Percentiles rank a stretch among this genome's conserved stretches.
phyloP scores from a whole-genome alignment of 2,113 vertebrate species.

The Ovibos moschatus region DNA sequence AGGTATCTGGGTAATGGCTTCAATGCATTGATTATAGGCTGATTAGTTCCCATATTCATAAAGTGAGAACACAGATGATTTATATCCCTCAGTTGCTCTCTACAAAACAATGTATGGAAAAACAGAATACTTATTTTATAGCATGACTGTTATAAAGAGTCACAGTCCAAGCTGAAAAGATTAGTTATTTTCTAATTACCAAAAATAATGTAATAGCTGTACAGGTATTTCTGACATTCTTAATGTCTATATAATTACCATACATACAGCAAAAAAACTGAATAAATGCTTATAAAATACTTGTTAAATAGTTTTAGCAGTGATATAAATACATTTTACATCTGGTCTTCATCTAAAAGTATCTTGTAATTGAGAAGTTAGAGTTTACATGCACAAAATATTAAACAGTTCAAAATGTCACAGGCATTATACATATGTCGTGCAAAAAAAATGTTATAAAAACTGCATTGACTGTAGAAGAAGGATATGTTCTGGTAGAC shows the following conservation, averaged over 20 bases:
- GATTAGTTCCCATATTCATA: background rate
- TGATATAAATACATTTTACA: background rate
- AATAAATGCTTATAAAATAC: background rate
- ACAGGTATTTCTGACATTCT: background rate
- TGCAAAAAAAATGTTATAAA: background rate
- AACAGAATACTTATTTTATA: background rate
- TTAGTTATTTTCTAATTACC: background rate
- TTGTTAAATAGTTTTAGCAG: background rate
- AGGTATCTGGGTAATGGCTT: background rate
- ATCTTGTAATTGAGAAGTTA: conserved; percentile 14
- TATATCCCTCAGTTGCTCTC: background rate
- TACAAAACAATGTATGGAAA: background rate
- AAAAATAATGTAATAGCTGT: background rate
- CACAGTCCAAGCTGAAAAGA: background rate
- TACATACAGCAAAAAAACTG: background rate
- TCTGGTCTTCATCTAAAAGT: background rate
- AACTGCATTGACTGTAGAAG: background rate
- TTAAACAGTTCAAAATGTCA: background rate
- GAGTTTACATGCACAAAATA: background rate
- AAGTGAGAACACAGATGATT: background rate
- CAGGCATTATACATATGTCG: background rate
- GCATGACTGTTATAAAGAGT: background rate
- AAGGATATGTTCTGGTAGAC: too few relatives aligned
- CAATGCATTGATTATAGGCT: background rate
- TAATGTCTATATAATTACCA: background rate